These are phyloP conservation scores for Frankliniella fusca DNA, from an alignment of 2,888 invertebrate genomes.

Conservation along the genomic window DNA sequence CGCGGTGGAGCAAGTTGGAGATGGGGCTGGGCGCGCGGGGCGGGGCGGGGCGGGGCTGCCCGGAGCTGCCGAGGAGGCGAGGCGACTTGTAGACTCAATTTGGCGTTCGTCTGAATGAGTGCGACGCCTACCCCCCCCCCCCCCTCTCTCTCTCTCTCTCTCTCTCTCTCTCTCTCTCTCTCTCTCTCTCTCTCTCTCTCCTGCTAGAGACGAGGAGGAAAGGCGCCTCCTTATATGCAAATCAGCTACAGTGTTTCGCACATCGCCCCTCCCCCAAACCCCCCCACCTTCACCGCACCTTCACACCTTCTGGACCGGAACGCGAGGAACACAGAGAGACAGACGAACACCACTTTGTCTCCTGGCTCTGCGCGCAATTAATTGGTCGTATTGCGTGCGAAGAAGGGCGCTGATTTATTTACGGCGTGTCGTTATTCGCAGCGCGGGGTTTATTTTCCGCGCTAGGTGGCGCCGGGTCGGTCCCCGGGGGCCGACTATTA, in stretches of 20 bases:
- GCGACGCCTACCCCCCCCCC: not conserved
- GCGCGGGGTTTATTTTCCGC: not conserved
- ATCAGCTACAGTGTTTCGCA: constrained; percentile 22
- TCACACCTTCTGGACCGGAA: not conserved
- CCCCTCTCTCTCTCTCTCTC: not conserved
- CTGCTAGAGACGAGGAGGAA: not conserved
- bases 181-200: too few species aligned
- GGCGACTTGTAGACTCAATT: constrained; percentile 26
- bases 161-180: too few species aligned
- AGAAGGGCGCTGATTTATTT: not conserved
- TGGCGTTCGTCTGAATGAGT: constrained; percentile 24
- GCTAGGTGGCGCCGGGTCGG: not conserved
- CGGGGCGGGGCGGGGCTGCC: not conserved
- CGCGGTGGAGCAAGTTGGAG: not conserved
- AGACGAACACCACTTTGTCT: too few species aligned
- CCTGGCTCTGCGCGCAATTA: not conserved
- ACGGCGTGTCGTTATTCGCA: not conserved
- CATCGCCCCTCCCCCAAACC: not conserved
- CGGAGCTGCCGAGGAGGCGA: not conserved
- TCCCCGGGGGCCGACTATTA: not conserved
- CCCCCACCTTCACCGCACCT: not conserved
- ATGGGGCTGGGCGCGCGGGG: not conserved
- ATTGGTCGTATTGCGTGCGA: not conserved
- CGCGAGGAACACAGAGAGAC: not conserved
- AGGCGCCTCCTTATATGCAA: constrained; percentile 24